phyloP scores from a whole-genome alignment of 2,888 invertebrate genomes.

The Troglohyphantes excavatus region DNA sequence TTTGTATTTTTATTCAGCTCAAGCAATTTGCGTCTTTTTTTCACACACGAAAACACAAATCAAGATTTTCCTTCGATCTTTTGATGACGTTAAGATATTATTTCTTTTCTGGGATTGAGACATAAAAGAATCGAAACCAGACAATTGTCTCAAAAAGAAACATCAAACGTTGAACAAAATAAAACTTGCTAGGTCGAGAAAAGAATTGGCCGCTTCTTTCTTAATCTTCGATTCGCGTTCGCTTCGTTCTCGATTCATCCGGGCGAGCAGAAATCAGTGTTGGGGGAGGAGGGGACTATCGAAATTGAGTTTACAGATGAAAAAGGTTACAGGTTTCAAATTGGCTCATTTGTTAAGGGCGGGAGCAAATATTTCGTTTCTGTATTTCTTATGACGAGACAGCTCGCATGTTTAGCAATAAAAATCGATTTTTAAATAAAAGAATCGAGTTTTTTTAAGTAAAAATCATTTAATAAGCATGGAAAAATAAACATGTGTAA shows the following conservation, averaged over 20 bases:
- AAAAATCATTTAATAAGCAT: no score
- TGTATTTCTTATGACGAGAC: no score
- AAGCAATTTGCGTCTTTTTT: no score
- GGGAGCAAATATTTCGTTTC: background rate
- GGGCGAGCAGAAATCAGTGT: background rate
- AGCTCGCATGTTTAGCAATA: no score
- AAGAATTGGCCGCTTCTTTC: background rate
- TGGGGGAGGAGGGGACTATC: no score
- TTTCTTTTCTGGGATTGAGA: background rate
- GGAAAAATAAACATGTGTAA: no score
- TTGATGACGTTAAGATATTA: conserved; percentile 10
- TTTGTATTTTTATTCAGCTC: no score
- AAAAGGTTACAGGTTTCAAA: background rate
- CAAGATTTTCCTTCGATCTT: no score
- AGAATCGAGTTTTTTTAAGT: no score
- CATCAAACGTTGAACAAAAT: conserved; percentile 7
- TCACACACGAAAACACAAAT: no score
- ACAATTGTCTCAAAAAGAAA: background rate
- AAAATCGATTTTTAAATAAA: no score
- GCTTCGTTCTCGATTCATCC: background rate
- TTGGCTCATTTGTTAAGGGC: conserved; percentile 14
- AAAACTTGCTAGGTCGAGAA: background rate
- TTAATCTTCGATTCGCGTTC: background rate
- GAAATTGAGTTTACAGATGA: conserved; percentile 2
- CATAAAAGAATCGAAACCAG: background rate